Evolutionary conservation across 2,113 vertebrate species (phyloP).

Genomic region (Ceuthmochares aereus): DNA sequence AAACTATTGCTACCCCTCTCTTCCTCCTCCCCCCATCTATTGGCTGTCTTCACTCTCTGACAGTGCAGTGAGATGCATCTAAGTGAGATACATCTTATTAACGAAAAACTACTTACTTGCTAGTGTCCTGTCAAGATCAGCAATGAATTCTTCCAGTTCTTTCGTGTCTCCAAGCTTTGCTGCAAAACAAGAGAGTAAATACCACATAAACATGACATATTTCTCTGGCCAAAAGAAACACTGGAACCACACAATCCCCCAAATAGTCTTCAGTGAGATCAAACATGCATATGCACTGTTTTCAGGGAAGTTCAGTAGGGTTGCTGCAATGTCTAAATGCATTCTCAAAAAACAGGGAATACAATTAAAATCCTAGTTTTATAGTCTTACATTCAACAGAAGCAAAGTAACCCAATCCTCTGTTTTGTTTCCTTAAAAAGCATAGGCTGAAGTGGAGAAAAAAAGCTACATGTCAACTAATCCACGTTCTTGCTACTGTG

Average conservation of each 20-base stretch:
- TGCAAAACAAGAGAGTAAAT: slow-evolving; percentile 63
- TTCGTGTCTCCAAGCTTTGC: slow-evolving; percentile 98
- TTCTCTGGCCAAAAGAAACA: neutral
- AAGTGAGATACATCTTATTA: neutral
- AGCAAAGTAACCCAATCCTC: neutral
- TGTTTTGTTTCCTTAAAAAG: neutral
- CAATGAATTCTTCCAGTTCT: slow-evolving; percentile 97
- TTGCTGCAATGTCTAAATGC: neutral
- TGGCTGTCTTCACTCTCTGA: neutral
- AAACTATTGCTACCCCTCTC: neutral
- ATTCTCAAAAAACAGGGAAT: neutral
- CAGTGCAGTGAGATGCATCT: neutral
- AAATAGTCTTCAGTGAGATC: neutral
- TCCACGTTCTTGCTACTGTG: neutral
- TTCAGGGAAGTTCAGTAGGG: rapidly evolving
- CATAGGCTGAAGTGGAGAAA: neutral
- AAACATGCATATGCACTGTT: neutral
- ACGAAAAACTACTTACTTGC: slow-evolving; percentile 85
- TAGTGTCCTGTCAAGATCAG: slow-evolving; percentile 94
- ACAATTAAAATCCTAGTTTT: neutral
- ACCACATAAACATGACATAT: neutral
- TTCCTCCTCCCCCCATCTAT: neutral
- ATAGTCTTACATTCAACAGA: neutral
- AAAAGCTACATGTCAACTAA: neutral
- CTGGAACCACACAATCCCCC: rapidly evolving